Conservation (phyloP, 2,113 vertebrate genomes). For the Saimiri boliviensis region DNA sequence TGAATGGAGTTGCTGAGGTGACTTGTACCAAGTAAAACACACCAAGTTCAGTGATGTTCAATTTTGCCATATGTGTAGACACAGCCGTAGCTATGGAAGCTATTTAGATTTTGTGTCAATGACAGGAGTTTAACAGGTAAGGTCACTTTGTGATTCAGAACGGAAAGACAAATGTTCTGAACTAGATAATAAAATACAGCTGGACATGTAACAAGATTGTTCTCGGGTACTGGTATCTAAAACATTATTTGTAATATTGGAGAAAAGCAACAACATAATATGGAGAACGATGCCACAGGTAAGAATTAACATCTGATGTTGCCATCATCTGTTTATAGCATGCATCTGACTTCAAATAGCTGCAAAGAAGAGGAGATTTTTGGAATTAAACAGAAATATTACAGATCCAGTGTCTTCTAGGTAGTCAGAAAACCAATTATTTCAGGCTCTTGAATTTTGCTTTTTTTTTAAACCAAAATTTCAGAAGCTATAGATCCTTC, state of each 20-base stretch:
- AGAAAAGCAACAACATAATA: not conserved
- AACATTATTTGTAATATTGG: not conserved
- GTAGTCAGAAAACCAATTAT: not conserved
- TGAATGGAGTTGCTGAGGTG: not conserved
- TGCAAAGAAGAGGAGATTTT: not conserved
- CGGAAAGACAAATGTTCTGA: conserved; percentile 53
- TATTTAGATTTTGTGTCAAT: conserved; percentile 45
- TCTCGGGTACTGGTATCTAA: not conserved
- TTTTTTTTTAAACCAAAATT: not conserved
- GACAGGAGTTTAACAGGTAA: conserved; percentile 41
- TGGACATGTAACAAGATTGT: not conserved
- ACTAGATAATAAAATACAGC: conserved; percentile 5
- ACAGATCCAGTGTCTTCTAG: not conserved
- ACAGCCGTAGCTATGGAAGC: not conserved
- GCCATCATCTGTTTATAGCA: not conserved
- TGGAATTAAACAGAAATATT: not conserved
- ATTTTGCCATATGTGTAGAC: not conserved
- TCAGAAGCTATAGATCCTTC: not conserved
- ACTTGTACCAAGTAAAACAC: not conserved
- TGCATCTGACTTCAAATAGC: not conserved
- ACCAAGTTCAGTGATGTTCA: not conserved
- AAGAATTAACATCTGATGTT: not conserved
- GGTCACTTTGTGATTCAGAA: conserved; percentile 27
- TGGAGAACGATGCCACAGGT: not conserved
- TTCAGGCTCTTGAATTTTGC: not conserved